A percentile compares a stretch with the other conserved stretches of the same genome.
Conservation (phyloP, 2,113 vertebrate species). For the Butorides virescens region DNA sequence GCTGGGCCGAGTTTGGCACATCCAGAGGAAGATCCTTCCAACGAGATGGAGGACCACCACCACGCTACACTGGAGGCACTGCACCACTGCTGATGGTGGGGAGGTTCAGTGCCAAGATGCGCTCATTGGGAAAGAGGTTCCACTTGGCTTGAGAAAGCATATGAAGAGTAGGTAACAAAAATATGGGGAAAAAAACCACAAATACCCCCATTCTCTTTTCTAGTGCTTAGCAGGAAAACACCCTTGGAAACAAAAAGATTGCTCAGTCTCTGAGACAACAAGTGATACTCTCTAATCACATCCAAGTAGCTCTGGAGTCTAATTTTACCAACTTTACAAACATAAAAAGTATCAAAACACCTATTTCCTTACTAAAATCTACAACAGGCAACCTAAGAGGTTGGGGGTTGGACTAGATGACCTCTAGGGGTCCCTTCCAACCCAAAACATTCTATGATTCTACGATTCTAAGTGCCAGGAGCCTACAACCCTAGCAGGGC, state of each 20-base stretch:
- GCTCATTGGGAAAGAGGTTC: neutral
- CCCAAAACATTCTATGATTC: too few relatives aligned
- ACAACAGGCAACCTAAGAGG: neutral
- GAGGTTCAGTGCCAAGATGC: neutral
- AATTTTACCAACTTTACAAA: neutral
- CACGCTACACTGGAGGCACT: neutral
- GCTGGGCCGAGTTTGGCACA: neutral
- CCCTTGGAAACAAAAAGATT: neutral
- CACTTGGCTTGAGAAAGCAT: neutral
- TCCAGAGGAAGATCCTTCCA: neutral
- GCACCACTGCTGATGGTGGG: neutral
- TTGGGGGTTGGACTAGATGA: too few relatives aligned
- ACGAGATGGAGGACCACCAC: neutral
- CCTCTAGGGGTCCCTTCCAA: too few relatives aligned
- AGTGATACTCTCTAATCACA: neutral
- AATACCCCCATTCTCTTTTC: neutral
- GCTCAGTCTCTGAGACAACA: neutral
- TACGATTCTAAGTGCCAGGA: neutral
- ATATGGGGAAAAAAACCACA: fast-evolving
- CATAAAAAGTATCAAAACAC: neutral
- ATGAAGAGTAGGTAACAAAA: neutral
- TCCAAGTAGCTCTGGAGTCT: neutral
- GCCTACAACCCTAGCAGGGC: neutral
- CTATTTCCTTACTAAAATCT: neutral
- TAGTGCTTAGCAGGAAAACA: neutral